Evolutionary conservation across 1,140 invertebrate species (phyloP), one percentile per base, ranked within the genome.

Genomic region (Achatina immaculata): DNA sequence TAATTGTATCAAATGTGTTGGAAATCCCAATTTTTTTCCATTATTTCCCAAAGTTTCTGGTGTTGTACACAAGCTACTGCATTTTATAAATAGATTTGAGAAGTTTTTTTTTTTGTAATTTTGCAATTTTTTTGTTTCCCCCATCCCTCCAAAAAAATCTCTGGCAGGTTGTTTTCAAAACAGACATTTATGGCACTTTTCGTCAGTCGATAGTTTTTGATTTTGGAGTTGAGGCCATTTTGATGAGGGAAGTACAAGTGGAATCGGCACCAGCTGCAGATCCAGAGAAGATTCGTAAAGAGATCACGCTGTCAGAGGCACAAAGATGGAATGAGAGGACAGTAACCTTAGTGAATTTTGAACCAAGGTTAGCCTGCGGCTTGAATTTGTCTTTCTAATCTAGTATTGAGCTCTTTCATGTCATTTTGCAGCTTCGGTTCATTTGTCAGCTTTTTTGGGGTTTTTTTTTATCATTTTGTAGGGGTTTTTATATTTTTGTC

Each of bases 131-230:
- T 55, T 6, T 21, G 24, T 3, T 55, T 55, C 48, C 78, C 1
- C 75, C 81, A 65, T n/a, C n/a, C n/a, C n/a, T n/a, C n/a, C n/a
- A n/a, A n/a, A n/a, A n/a, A n/a, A n/a, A n/a, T n/a, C 43, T 38
- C 40, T 85, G 85, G 16, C 81, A 92, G 91, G 85, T 97, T 42
- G 91, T 91, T 42, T 96, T 96, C 88, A 92, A 92, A 55, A 94
- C 95, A 0, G 93, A 94, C 75, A 94, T 95, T 78, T 96, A 95
- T 88, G 95, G 95, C 38, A 96, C 95, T 3, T 96, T 96, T 87
- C 92, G 95, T 0, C 95, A 97, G 89, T 94, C 94, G 0, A 91
- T 96, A 9, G 93, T 96, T 0, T 95, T 96, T 90, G 95, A 95
- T 89, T 95, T 96, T 89, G 95, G 95, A 0, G 90, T 89, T 58